These are phyloP conservation scores for Psephotus haematonotus DNA, from an alignment of 2,113 vertebrate species.

Conservation along the genomic window DNA sequence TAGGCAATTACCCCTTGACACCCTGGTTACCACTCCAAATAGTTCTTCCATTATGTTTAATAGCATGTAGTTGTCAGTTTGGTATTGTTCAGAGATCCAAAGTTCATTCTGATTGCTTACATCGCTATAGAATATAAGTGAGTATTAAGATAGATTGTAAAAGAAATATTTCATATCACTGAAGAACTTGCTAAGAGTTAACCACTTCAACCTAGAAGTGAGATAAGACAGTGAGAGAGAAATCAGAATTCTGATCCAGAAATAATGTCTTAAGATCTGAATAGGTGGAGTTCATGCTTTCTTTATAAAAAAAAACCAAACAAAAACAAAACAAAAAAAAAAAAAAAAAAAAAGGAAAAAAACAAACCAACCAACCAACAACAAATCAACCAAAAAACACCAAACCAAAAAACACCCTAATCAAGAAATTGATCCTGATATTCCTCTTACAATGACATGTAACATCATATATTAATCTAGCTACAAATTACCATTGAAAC, in stretches of 20 bases:
- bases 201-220: background rate
- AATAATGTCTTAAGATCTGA: background rate
- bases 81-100: background rate
- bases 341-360: background rate
- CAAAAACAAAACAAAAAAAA: too few species aligned
- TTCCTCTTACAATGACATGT: background rate
- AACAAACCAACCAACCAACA: background rate
- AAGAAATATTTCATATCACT: background rate
- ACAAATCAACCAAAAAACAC: background rate
- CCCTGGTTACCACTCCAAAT: background rate
- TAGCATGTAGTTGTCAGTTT: background rate
- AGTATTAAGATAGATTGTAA: background rate
- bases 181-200: background rate
- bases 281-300: background rate
- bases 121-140: background rate
- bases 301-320: background rate
- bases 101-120: constrained; percentile 1
- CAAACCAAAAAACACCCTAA: background rate
- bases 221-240: background rate
- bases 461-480: background rate
- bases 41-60: background rate
- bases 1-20: background rate
- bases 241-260: background rate
- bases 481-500: background rate
- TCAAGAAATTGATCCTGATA: background rate